Evolutionary conservation across 2,113 vertebrate genomes (phyloP).

Genomic region (Oncorhynchus mykiss): DNA sequence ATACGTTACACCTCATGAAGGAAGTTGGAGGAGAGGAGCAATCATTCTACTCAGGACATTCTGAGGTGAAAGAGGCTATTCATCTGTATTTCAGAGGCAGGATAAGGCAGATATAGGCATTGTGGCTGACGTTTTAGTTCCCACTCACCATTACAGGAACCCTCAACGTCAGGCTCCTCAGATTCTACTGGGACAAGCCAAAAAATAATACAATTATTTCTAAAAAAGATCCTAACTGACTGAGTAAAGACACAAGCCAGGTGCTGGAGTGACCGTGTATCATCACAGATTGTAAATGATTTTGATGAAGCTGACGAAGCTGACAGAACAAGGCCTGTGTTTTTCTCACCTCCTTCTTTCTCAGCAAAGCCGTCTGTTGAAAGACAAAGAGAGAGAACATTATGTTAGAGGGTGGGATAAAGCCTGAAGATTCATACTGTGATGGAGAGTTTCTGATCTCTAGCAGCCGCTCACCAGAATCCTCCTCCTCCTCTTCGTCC

Average conservation of each 20-base stretch:
- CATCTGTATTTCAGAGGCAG: too few species aligned
- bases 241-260: background rate
- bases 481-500: slow-evolving; percentile 51
- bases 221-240: background rate
- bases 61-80: too few species aligned
- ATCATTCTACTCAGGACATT: too few species aligned
- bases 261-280: background rate
- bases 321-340: background rate
- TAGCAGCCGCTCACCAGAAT: slow-evolving; percentile 52
- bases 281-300: background rate
- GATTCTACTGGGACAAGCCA: slow-evolving; percentile 24
- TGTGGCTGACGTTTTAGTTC: background rate
- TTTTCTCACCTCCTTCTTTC: slow-evolving; percentile 6
- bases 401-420: background rate
- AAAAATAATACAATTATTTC: slow-evolving; percentile 8
- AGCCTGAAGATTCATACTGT: background rate
- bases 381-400: slow-evolving; percentile 20
- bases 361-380: slow-evolving; percentile 31
- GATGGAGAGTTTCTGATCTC: background rate
- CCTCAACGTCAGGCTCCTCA: slow-evolving; percentile 34
- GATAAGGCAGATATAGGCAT: too few species aligned
- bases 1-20: background rate
- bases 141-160: slow-evolving; percentile 39
- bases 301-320: background rate
- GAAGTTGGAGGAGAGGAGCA: background rate